Evolutionary conservation across 2,888 invertebrate species (phyloP).

Genomic region (Drosophila birchii): DNA sequence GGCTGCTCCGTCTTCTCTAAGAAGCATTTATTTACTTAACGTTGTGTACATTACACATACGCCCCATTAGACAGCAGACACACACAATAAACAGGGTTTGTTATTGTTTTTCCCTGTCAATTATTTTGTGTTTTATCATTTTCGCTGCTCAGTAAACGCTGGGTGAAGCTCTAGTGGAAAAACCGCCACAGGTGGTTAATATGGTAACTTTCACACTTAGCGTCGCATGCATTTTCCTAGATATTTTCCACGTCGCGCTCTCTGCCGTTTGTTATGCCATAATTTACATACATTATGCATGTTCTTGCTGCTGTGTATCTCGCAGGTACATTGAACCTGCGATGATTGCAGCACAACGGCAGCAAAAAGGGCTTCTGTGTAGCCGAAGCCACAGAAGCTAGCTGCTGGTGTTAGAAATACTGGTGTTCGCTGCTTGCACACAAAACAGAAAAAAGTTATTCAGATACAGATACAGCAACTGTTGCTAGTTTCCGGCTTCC

Average conservation of each 20-base stretch:
- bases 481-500: slow-evolving; percentile 80
- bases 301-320: slow-evolving; percentile 51
- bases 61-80: slow-evolving; percentile 66
- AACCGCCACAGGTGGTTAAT: slow-evolving; percentile 74
- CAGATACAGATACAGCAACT: slow-evolving; percentile 54
- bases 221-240: slow-evolving; percentile 54
- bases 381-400: slow-evolving; percentile 20
- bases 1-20: background rate
- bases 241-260: slow-evolving; percentile 16
- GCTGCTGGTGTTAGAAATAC: slow-evolving; percentile 6
- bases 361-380: slow-evolving; percentile 14
- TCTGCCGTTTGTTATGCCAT: slow-evolving; percentile 61
- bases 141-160: slow-evolving; percentile 1
- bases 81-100: slow-evolving; percentile 68
- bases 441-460: slow-evolving; percentile 55
- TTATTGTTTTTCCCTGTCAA: slow-evolving; percentile 37
- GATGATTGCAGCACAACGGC: slow-evolving; percentile 57
- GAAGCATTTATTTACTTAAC: slow-evolving; percentile 69
- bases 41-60: slow-evolving; percentile 72
- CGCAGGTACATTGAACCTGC: slow-evolving; percentile 75
- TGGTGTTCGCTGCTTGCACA: slow-evolving; percentile 19
- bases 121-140: slow-evolving; percentile 8
- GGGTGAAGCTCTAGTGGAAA: slow-evolving; percentile 5
- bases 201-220: slow-evolving; percentile 73
- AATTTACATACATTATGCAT: slow-evolving; percentile 79